Evolutionary conservation across 2,888 invertebrate genomes (phyloP), one percentile per base, ranked within the genome.

Genomic region (Lydus trimaculatus): DNA sequence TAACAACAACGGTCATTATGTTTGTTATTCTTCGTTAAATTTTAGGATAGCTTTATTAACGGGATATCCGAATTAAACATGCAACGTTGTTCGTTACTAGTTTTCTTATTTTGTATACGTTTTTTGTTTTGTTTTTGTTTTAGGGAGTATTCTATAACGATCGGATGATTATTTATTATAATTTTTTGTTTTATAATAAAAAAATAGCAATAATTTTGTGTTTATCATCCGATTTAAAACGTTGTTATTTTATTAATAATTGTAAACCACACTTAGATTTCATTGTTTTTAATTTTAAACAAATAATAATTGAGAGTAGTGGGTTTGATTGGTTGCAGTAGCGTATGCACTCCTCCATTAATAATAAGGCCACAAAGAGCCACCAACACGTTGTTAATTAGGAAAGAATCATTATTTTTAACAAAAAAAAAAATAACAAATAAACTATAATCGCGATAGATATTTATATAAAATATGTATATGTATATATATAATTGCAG

Each of bases 351-450:
- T 79, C 74, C n/a, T 43, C 43, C n/a, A 43, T 17, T n/a, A 43
- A 43, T 33, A 39, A 73, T 72, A 74, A 76, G 77, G 73, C 76
- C 71, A 73, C 70, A 39, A 6, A 39, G 79, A n/a, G n/a, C n/a
- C n/a, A 78, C 78, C 78, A 76, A 80, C 78, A 81, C 76, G 82
- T 83, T 83, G 82, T 83, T 84, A 81, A 76, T 83, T 83, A 83
- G 83, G 78, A 79, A 81, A 20, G 80, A 80, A 82, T 77, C 74
- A 81, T 83, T 83, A 83, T 82, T 83, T 82, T 83, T 81, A 79
- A n/a, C n/a, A n/a, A n/a, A n/a, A n/a, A n/a, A n/a, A n/a, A n/a
- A n/a, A n/a, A n/a, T n/a, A n/a, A n/a, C n/a, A n/a, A 83, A 48
- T 17, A 80, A 78, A 81, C 8, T 79, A 78, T 79, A 81, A 78